Percentiles rank a stretch among this genome's conserved stretches.
Conservation (phyloP, 2,888 invertebrate genomes). For the Drosophila koepferae region DNA sequence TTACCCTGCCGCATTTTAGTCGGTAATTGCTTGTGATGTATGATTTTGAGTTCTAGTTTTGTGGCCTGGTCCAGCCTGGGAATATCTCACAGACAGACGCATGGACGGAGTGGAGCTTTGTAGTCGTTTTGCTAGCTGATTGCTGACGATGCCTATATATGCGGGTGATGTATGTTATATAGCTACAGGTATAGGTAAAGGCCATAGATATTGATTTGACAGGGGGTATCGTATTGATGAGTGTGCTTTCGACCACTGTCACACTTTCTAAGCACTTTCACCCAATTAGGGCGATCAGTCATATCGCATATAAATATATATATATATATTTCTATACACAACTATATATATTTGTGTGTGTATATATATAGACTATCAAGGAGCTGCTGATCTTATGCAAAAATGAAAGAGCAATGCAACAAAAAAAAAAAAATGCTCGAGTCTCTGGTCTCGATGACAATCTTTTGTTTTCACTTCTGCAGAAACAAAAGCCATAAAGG, state of each 20-base stretch:
- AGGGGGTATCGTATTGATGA: constrained; percentile 56
- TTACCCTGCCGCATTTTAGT: constrained; percentile 75
- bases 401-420: constrained; percentile 25
- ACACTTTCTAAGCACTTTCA: constrained; percentile 79
- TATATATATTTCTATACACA: constrained; percentile 4
- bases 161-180: constrained; percentile 78
- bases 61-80: constrained; percentile 71
- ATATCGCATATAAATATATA: constrained; percentile 39
- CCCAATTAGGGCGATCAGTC: constrained; percentile 72
- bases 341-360: background rate
- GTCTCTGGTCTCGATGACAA: constrained; percentile 73
- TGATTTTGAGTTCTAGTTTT: constrained; percentile 80
- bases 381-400: constrained; percentile 66
- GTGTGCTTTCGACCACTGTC: constrained; percentile 54
- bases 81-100: constrained; percentile 63
- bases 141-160: constrained; percentile 78
- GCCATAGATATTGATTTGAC: constrained; percentile 78
- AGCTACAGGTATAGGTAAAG: constrained; percentile 69
- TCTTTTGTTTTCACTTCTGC: constrained; percentile 84
- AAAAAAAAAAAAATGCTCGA: constrained; percentile 1
- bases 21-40: constrained; percentile 81
- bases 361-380: constrained; percentile 37
- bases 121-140: constrained; percentile 68
- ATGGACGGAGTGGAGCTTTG: constrained; percentile 30
- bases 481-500: constrained; percentile 79